Conservation (phyloP, 2,113 vertebrate genomes). For the Hippocampus zosterae region DNA sequence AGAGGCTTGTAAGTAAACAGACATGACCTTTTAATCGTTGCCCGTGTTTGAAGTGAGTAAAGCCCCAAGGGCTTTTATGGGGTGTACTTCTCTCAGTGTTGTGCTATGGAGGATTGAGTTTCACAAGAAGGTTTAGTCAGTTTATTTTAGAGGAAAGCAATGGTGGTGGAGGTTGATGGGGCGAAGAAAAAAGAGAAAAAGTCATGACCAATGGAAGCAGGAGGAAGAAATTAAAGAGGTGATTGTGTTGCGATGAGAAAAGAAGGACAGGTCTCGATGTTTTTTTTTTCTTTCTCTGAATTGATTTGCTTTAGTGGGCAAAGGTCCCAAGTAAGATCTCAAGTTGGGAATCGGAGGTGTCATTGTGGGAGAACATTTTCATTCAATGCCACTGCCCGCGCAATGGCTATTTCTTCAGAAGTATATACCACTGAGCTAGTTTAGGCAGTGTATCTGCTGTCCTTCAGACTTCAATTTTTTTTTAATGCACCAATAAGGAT, state of each 20-base stretch:
- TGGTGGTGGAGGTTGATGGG: slow-evolving; percentile 45
- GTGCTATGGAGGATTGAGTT: slow-evolving; percentile 54
- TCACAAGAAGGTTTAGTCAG: slow-evolving; percentile 56
- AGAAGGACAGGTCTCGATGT: no score
- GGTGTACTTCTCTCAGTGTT: slow-evolving; percentile 55
- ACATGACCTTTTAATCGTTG: slow-evolving; percentile 60
- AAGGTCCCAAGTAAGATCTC: slow-evolving; percentile 33
- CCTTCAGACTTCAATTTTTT: background rate
- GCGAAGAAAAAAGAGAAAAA: slow-evolving; percentile 18
- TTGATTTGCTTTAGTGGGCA: slow-evolving; percentile 49
- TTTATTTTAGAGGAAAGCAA: slow-evolving; percentile 58
- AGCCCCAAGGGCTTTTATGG: slow-evolving; percentile 53
- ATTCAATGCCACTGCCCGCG: no score
- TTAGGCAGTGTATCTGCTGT: no score
- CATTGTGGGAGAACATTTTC: slow-evolving; percentile 18
- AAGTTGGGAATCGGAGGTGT: slow-evolving; percentile 32
- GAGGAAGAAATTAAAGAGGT: slow-evolving; percentile 15
- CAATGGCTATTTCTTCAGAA: no score
- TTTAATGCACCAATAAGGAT: background rate
- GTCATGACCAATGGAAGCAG: slow-evolving; percentile 27
- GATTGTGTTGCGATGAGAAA: slow-evolving; percentile 5
- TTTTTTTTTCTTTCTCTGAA: slow-evolving; percentile 21
- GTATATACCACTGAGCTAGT: no score
- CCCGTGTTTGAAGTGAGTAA: slow-evolving; percentile 58
- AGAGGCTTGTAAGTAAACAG: slow-evolving; percentile 67